Conservation (phyloP, 2,888 invertebrate species). For the Heliothis peltigera region DNA sequence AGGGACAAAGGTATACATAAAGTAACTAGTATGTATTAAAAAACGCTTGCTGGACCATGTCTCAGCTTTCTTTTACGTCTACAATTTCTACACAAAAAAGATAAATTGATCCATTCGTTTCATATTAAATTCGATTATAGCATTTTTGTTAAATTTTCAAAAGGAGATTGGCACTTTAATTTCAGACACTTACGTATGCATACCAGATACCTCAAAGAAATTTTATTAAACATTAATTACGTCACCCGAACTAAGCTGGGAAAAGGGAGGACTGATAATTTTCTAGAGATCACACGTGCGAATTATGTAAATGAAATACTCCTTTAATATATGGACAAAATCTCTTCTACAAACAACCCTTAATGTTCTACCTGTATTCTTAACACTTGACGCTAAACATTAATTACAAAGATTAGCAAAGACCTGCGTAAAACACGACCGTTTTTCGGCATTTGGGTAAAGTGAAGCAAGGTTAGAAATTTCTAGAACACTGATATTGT, state of each 20-base stretch:
- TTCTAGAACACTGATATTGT: not conserved
- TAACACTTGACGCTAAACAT: not conserved
- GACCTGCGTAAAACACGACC: no score
- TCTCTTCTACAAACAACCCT: conserved; percentile 1
- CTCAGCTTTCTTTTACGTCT: no score
- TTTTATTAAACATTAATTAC: not conserved
- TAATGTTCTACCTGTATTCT: not conserved
- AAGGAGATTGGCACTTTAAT: not conserved
- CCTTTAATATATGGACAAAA: not conserved
- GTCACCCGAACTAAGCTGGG: not conserved
- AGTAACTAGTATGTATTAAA: no score
- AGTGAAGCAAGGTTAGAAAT: not conserved
- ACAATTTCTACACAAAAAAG: not conserved
- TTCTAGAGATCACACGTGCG: not conserved
- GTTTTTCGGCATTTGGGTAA: no score
- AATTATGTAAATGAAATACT: not conserved
- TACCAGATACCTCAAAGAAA: not conserved
- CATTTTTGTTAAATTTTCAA: not conserved
- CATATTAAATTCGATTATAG: not conserved
- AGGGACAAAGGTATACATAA: no score
- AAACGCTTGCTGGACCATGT: no score
- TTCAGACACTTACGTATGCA: not conserved
- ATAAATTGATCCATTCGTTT: not conserved
- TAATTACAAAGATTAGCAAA: no score
- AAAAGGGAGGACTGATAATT: not conserved